These are phyloP conservation scores for Tricholaema leucomelas DNA, from an alignment of 2,113 vertebrate species.

Conservation along the genomic window DNA sequence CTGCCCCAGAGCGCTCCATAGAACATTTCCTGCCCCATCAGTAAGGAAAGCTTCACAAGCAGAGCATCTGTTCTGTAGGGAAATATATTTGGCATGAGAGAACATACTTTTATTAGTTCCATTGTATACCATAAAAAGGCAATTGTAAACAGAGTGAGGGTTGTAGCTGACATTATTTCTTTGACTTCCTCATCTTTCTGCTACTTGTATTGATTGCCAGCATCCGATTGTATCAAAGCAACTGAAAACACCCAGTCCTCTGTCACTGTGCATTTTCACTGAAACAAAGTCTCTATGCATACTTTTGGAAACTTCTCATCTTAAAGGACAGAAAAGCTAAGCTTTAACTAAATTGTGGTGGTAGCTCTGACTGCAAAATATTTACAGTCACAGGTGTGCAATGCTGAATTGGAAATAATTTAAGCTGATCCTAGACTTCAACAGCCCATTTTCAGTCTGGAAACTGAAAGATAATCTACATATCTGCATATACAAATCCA, in stretches of 20 bases:
- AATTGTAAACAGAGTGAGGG: not conserved
- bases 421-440: not conserved
- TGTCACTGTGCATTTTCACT: not conserved
- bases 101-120: not conserved
- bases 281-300: not conserved
- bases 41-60: slow-evolving; percentile 85
- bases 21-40: slow-evolving; percentile 90
- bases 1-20: slow-evolving; percentile 91
- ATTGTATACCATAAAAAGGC: not conserved
- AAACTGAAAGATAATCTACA: not conserved
- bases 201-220: not conserved
- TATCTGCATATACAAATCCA: not conserved
- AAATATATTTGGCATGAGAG: not conserved
- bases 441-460: not conserved
- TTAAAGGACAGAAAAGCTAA: not conserved
- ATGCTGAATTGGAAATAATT: not conserved
- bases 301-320: not conserved
- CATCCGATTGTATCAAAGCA: not conserved
- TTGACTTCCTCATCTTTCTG: not conserved
- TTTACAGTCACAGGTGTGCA: not conserved
- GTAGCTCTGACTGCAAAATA: not conserved
- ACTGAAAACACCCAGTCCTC: not conserved
- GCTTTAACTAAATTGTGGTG: not conserved
- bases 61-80: slow-evolving; percentile 85
- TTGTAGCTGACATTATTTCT: not conserved